Evolutionary conservation across 2,888 invertebrate species (phyloP).

Genomic region (Trissonchulus latispiculum): DNA sequence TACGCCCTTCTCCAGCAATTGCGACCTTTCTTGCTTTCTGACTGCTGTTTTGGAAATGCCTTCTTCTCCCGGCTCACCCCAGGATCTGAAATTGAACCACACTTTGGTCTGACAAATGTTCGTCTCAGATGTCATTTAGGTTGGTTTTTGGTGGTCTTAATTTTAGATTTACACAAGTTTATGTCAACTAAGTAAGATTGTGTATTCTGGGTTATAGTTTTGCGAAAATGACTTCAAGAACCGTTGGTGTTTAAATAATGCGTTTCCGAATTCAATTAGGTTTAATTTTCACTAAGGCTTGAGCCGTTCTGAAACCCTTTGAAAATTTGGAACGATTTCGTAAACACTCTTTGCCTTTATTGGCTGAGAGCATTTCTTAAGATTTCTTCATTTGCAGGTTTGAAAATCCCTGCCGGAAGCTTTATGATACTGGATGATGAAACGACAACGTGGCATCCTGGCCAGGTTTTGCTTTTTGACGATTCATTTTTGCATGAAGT

Average conservation of each 20-base stretch:
- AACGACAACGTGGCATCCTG: background rate
- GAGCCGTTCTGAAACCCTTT: background rate
- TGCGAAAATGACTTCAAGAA: too few relatives aligned
- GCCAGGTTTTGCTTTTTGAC: background rate
- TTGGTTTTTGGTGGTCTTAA: background rate
- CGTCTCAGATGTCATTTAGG: conserved; percentile 5
- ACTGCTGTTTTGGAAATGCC: background rate
- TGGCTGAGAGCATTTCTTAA: too few relatives aligned
- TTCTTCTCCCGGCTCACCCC: background rate
- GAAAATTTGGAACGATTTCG: too few relatives aligned
- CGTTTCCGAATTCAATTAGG: too few relatives aligned
- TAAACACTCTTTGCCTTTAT: too few relatives aligned
- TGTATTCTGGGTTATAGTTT: too few relatives aligned
- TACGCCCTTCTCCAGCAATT: background rate
- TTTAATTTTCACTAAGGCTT: background rate
- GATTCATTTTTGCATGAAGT: conserved; percentile 2
- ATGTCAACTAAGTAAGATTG: too few relatives aligned
- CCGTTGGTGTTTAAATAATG: too few relatives aligned
- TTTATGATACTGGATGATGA: background rate
- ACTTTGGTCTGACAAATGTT: background rate
- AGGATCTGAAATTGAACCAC: background rate
- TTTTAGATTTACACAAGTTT: too few relatives aligned
- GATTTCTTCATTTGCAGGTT: background rate
- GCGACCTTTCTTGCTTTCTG: background rate
- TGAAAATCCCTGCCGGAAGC: background rate